phyloP scores from a whole-genome alignment of 2,113 vertebrate species.

The Limnothrissa miodon region DNA sequence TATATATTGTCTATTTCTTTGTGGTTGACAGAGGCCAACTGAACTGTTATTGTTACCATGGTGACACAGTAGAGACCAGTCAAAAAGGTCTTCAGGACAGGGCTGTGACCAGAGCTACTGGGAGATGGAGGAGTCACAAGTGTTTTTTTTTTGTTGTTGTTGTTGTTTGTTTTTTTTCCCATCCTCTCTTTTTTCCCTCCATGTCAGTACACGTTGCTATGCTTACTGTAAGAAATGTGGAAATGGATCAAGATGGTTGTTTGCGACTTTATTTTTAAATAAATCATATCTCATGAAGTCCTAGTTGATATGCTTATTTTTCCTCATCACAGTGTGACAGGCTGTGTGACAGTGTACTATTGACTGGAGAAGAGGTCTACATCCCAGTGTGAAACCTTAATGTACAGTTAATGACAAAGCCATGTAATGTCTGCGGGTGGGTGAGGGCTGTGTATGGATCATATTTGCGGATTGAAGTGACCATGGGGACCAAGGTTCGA shows the following conservation, averaged over 20 bases:
- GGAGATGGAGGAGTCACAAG: background rate
- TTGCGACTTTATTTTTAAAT: constrained; percentile 52
- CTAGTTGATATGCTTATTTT: background rate
- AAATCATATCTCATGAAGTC: constrained; percentile 43
- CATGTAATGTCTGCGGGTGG: no score
- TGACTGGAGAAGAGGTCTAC: background rate
- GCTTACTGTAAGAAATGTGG: constrained; percentile 59
- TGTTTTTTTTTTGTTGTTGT: constrained; percentile 45
- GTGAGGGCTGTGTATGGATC: no score
- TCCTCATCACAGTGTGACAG: background rate
- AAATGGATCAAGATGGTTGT: constrained; percentile 43
- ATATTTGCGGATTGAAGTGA: no score
- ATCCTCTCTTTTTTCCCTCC: constrained; percentile 14
- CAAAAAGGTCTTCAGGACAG: constrained; percentile 24
- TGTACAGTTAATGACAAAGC: no score
- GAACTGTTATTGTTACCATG: constrained; percentile 41
- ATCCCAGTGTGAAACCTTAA: no score
- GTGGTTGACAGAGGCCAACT: constrained; percentile 63
- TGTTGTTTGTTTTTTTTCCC: constrained; percentile 4
- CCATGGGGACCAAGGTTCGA: no score
- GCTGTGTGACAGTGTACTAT: background rate
- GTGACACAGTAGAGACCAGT: constrained; percentile 25
- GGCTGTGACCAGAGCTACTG: background rate
- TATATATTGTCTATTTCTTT: constrained; percentile 52
- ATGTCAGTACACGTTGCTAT: constrained; percentile 61